These are phyloP conservation scores for Arvicanthis niloticus DNA, from an alignment of 2,113 vertebrate genomes.

Conservation along the genomic window DNA sequence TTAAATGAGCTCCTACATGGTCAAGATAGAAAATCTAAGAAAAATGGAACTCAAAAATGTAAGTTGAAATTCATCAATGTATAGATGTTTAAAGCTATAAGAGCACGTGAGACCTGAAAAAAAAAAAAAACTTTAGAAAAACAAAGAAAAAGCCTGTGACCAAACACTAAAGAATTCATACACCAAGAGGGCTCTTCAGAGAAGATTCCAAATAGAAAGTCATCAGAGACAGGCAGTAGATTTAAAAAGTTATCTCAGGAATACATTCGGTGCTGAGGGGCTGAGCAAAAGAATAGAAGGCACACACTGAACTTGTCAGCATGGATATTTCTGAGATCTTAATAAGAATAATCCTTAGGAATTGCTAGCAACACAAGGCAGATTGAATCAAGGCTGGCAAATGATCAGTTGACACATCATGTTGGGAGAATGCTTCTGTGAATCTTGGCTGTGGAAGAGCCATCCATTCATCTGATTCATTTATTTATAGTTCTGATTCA, in stretches of 20 bases:
- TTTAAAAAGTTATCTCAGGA: not conserved
- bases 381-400: not conserved
- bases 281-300: not conserved
- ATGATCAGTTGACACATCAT: not conserved
- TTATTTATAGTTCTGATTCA: constrained; percentile 10
- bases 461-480: constrained; percentile 28
- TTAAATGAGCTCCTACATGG: not conserved
- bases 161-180: not conserved
- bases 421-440: not conserved
- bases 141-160: not conserved
- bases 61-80: not conserved
- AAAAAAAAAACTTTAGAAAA: not conserved
- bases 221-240: not conserved
- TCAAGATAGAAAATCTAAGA: not conserved
- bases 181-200: not conserved
- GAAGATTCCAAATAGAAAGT: not conserved
- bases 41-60: not conserved
- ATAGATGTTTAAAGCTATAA: not conserved
- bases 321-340: not conserved
- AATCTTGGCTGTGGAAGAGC: not conserved
- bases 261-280: not conserved
- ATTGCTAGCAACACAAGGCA: not conserved
- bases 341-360: not conserved
- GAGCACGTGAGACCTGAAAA: not conserved
- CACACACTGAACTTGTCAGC: not conserved